Percentiles rank a stretch among this genome's conserved stretches.
Conservation (phyloP, 2,797 vertebrate genomes). For the Centropyge bicolor region DNA sequence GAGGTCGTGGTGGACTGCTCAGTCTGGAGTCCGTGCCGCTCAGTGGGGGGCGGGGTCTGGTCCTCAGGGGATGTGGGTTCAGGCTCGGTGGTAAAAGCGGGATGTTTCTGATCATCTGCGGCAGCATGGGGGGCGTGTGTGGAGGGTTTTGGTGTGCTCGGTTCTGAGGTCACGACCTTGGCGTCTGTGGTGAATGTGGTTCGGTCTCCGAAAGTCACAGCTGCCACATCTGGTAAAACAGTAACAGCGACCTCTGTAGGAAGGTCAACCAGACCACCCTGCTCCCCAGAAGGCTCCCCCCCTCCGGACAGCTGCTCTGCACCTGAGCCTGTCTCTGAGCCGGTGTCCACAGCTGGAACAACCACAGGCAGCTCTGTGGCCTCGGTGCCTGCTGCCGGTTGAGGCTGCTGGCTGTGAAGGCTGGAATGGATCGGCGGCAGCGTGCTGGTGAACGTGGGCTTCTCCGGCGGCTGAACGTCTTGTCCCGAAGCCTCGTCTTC, state of each 20-base stretch:
- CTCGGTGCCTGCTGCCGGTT: background rate
- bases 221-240: slow-evolving; percentile 36
- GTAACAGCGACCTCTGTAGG: slow-evolving; percentile 26
- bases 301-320: slow-evolving; percentile 45
- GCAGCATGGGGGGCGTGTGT: background rate
- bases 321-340: slow-evolving; percentile 44
- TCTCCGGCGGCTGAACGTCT: slow-evolving; percentile 56
- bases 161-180: background rate
- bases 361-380: slow-evolving; percentile 26
- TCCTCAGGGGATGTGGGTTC: background rate
- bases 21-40: background rate
- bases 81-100: background rate
- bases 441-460: background rate
- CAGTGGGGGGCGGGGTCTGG: background rate
- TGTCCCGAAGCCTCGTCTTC: slow-evolving; percentile 77
- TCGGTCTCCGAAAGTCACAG: slow-evolving; percentile 26
- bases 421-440: background rate
- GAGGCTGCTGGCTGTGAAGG: slow-evolving; percentile 18
- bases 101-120: slow-evolving; percentile 2
- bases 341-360: background rate
- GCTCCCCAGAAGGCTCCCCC: slow-evolving; percentile 31
- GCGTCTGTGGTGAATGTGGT: slow-evolving; percentile 1
- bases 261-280: slow-evolving; percentile 10
- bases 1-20: slow-evolving; percentile 6
- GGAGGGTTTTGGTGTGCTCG: background rate